Evolutionary conservation across 2,113 vertebrate species (phyloP).

Genomic region (Eulemur rufifrons): DNA sequence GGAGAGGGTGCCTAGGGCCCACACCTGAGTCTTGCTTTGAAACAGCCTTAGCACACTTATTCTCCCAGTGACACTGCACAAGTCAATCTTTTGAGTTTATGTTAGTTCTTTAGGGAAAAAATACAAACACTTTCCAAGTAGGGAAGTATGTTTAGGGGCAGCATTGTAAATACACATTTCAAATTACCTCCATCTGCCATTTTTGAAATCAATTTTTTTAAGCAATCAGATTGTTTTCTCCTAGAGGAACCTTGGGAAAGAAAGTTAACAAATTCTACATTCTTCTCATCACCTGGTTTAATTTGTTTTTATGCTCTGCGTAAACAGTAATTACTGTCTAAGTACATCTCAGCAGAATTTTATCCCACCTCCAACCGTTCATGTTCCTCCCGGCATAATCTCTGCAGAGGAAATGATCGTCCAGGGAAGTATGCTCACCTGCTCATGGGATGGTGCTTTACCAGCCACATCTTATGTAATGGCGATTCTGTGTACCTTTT

Average conservation of each 20-base stretch:
- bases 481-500: background rate
- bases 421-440: background rate
- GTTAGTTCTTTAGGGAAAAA: background rate
- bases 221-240: background rate
- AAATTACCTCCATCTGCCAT: background rate
- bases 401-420: background rate
- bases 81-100: background rate
- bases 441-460: background rate
- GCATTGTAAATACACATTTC: background rate
- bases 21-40: background rate
- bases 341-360: background rate
- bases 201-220: background rate
- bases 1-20: background rate
- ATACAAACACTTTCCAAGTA: background rate
- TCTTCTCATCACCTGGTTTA: background rate
- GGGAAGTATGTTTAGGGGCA: background rate
- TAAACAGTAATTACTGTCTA: background rate
- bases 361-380: background rate
- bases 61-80: too few species aligned
- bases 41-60: too few species aligned
- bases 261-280: slow-evolving; percentile 21
- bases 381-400: background rate
- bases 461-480: background rate
- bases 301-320: background rate
- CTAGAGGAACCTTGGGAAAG: background rate